A percentile compares a stretch with the other conserved stretches of the same genome.
These are phyloP conservation scores for Drosophila affinis DNA, from an alignment of 2,888 invertebrate species.

Conservation along the genomic window DNA sequence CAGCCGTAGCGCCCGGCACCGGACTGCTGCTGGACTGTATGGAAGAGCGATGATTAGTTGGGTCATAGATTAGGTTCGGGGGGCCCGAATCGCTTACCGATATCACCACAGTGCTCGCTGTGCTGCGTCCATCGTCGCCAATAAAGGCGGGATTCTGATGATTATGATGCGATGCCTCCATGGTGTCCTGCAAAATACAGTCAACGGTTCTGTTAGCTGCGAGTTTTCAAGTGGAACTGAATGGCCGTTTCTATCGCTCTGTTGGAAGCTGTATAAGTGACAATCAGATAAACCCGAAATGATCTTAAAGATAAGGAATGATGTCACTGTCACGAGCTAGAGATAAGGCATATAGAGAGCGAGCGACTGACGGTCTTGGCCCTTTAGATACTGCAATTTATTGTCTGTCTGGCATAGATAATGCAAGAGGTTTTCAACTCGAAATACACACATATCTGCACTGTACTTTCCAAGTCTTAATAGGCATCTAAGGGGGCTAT, in stretches of 20 bases:
- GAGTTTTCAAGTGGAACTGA: constrained; percentile 44
- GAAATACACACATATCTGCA: not conserved
- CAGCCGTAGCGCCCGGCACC: not conserved
- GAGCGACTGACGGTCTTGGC: constrained; percentile 7
- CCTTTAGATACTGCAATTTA: constrained; percentile 30
- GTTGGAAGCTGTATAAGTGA: constrained; percentile 61
- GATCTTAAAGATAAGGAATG: constrained; percentile 46
- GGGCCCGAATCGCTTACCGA: constrained; percentile 48
- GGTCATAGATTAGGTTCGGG: constrained; percentile 30
- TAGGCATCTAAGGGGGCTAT: too few species aligned
- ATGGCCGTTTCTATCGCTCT: constrained; percentile 5
- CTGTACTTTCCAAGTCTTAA: not conserved
- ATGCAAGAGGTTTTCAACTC: not conserved
- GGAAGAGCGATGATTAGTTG: constrained; percentile 51
- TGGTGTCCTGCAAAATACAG: constrained; percentile 17
- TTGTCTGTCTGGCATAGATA: constrained; percentile 10
- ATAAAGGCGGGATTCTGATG: constrained; percentile 80
- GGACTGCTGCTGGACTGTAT: constrained; percentile 23
- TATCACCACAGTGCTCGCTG: constrained; percentile 63
- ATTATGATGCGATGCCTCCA: constrained; percentile 64
- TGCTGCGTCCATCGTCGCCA: constrained; percentile 80
- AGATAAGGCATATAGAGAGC: constrained; percentile 28
- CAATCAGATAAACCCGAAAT: constrained; percentile 49
- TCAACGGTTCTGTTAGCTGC: constrained; percentile 37
- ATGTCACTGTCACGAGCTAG: constrained; percentile 35